Evolutionary conservation across 2,888 invertebrate species (phyloP), one percentile per base, ranked within the genome.

Genomic region (Adelphocoris suturalis): DNA sequence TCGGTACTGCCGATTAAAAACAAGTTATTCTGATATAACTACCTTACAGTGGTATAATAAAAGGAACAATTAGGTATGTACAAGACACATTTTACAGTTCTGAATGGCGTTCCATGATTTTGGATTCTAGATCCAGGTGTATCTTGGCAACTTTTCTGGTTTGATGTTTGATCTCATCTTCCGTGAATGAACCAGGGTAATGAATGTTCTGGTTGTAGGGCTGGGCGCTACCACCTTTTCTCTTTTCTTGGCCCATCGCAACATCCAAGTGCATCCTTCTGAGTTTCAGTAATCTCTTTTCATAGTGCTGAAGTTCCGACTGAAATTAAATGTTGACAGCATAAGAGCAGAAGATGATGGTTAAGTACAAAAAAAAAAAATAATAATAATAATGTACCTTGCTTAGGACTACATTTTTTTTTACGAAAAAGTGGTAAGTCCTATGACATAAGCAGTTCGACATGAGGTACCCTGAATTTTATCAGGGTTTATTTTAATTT

Each of bases 291-390:
- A 98, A 93, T 13, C 98, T 95, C 82, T 96, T 96, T 94, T 99
- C 98, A 93, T 98, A 98, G 93, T 98, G 97, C 90, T 95, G 94
- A 91, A 99, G 94, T 93, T 99, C 98, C 90, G 96, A 95, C 96
- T 97, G 92, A 16, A 93, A 92, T 37, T 37, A 37, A 37, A 37
- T 37, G 37, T 37, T 37, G 37, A 37, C 37, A 37, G 37, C 37
- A 37, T 37, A 7, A 37, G 37, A 7, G 2, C 3, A 37, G 37
- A 37, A 37, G 37, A 37, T 37, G 37, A 37, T n/a, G n/a, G n/a
- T n/a, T n/a, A n/a, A n/a, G n/a, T n/a, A n/a, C n/a, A n/a, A n/a
- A n/a, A n/a, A n/a, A n/a, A n/a, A n/a, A n/a, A n/a, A n/a, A n/a
- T n/a, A n/a, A n/a, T n/a, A n/a, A n/a, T n/a, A n/a, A n/a, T n/a